These are phyloP conservation scores for Microctonus aethiopoides DNA, from an alignment of 2,888 invertebrate species.

Conservation along the genomic window DNA sequence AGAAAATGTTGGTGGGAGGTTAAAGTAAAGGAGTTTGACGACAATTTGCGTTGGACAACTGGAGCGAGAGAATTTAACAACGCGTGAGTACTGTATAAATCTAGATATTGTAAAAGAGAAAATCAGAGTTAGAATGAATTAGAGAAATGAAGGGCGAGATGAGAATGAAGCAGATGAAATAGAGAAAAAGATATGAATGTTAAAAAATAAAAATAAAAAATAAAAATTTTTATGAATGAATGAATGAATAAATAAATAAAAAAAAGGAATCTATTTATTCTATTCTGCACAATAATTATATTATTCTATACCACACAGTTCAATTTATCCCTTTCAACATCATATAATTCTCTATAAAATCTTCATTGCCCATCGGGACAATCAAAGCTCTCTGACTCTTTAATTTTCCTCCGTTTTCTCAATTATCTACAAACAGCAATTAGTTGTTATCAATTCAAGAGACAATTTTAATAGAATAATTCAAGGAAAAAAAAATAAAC, in stretches of 20 bases:
- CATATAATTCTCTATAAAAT: conserved; percentile 8
- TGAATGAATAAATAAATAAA: too few species aligned
- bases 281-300: not conserved
- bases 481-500: not conserved
- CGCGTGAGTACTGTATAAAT: conserved; percentile 19
- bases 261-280: not conserved
- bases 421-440: conserved; percentile 9
- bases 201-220: too few species aligned
- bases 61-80: conserved; percentile 55
- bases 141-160: not conserved
- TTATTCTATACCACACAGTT: not conserved
- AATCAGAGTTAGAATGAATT: too few species aligned
- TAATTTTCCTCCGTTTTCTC: not conserved
- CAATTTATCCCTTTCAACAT: conserved; percentile 5
- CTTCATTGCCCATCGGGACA: conserved; percentile 5
- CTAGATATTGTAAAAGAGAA: not conserved
- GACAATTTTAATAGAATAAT: not conserved
- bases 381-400: not conserved
- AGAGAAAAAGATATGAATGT: too few species aligned
- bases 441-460: not conserved
- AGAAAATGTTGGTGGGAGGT: not conserved
- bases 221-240: not conserved
- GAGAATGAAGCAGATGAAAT: too few species aligned
- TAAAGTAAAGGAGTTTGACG: conserved; percentile 8
- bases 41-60: conserved; percentile 41